Evolutionary conservation across 2,888 invertebrate species (phyloP).

Genomic region (Rotaria magnacalcarata): DNA sequence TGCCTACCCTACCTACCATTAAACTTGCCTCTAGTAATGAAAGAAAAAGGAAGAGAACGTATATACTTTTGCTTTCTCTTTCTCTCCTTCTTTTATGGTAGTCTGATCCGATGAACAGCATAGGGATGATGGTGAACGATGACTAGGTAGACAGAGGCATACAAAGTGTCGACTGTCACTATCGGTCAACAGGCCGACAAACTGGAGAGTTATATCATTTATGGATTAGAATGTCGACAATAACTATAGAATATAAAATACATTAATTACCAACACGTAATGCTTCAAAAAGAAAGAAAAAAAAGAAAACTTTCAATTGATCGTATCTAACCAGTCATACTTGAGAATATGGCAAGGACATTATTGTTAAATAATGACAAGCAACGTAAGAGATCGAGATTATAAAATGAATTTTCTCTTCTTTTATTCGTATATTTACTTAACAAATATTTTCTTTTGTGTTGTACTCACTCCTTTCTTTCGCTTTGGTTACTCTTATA

Average conservation of each 20-base stretch:
- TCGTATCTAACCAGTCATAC: neutral
- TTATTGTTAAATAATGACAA: slow-evolving; percentile 12
- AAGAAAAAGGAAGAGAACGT: neutral
- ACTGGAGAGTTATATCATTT: slow-evolving; percentile 3
- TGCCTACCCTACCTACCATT: neutral
- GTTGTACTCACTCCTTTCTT: neutral
- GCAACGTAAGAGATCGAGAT: neutral
- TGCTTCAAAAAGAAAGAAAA: neutral
- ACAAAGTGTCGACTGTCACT: slow-evolving; percentile 22
- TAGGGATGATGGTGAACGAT: neutral
- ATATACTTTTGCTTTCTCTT: neutral
- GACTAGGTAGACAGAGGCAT: slow-evolving; percentile 1
- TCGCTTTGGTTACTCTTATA: neutral
- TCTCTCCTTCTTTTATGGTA: neutral
- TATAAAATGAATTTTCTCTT: slow-evolving; percentile 24
- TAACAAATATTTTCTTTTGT: slow-evolving; percentile 26
- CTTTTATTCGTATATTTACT: neutral
- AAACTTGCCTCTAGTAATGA: neutral
- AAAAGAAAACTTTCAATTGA: neutral
- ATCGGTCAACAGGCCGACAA: slow-evolving; percentile 22
- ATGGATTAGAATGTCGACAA: slow-evolving; percentile 25
- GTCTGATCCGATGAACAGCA: slow-evolving; percentile 12
- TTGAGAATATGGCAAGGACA: neutral
- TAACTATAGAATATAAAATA: neutral
- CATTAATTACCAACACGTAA: neutral